Conservation (phyloP, 2,797 vertebrate species). For the Acrossocheilus wenchowensis region DNA sequence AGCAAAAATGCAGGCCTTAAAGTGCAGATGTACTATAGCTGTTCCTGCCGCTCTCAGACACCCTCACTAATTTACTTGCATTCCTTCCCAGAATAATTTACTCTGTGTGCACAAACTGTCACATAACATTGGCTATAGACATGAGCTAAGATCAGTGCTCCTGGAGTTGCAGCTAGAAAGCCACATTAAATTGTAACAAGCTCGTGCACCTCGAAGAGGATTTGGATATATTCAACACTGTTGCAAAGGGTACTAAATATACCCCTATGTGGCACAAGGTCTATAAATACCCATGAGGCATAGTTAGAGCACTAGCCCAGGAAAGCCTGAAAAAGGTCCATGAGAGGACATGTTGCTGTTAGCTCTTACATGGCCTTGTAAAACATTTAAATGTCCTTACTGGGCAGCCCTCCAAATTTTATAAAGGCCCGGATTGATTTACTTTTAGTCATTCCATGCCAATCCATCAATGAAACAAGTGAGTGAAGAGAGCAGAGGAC, state of each 20-base stretch:
- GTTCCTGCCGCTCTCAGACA: neutral
- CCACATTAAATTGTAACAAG: constrained; percentile 29
- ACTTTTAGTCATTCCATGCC: constrained; percentile 18
- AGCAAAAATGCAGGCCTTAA: neutral
- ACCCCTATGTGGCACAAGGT: constrained; percentile 18
- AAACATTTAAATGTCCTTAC: constrained; percentile 38
- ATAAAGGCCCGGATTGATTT: constrained; percentile 38
- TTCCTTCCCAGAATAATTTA: constrained; percentile 12
- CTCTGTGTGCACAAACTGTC: constrained; percentile 11
- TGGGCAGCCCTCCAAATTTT: constrained; percentile 41
- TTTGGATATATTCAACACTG: constrained; percentile 18
- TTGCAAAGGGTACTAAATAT: constrained; percentile 29
- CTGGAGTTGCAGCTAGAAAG: constrained; percentile 6
- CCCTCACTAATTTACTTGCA: constrained; percentile 2
- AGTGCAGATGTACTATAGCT: constrained; percentile 8
- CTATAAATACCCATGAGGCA: constrained; percentile 42
- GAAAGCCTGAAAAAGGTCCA: constrained; percentile 30
- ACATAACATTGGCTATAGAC: constrained; percentile 23
- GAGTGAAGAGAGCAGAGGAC: neutral
- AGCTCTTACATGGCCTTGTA: neutral
- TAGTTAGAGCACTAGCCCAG: constrained; percentile 2
- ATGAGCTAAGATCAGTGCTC: neutral
- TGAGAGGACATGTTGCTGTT: constrained; percentile 21
- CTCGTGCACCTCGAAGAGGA: neutral
- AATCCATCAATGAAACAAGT: constrained; percentile 44